phyloP scores from a whole-genome alignment of 2,888 invertebrate species.

The Autographa pulchrina region DNA sequence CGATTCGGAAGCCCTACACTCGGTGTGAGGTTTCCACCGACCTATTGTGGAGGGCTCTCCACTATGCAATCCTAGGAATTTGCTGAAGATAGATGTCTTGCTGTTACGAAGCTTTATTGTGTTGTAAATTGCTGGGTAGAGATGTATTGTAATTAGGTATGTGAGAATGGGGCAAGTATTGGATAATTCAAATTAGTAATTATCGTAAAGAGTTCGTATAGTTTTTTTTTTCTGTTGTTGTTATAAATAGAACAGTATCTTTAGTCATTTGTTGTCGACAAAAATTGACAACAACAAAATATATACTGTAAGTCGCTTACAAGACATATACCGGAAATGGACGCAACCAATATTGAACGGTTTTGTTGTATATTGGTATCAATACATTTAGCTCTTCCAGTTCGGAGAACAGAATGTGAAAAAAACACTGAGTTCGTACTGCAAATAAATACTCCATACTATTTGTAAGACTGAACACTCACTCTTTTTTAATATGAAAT shows the following conservation, averaged over 20 bases:
- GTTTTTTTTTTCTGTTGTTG: background rate
- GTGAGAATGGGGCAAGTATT: background rate
- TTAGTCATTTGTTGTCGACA: too few species aligned
- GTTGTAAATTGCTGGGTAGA: background rate
- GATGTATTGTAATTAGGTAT: background rate
- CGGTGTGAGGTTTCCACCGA: background rate
- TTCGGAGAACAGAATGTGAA: too few species aligned
- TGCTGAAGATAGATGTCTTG: slow-evolving; percentile 29
- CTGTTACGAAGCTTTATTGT: background rate
- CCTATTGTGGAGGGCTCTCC: slow-evolving; percentile 28
- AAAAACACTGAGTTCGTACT: too few species aligned
- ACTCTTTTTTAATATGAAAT: background rate
- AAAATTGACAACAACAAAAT: too few species aligned
- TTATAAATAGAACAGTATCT: background rate
- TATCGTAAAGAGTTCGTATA: background rate
- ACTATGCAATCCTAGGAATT: slow-evolving; percentile 18
- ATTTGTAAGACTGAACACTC: background rate
- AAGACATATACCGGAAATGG: too few species aligned
- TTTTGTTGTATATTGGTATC: too few species aligned
- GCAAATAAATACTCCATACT: background rate
- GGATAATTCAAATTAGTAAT: background rate
- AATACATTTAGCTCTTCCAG: too few species aligned
- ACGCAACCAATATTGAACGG: too few species aligned
- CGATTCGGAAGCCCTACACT: background rate
- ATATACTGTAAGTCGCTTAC: too few species aligned